A percentile compares a stretch with the other conserved stretches of the same genome.
Evolutionary conservation across 2,888 invertebrate species (phyloP).

Genomic region (Nomada lathburiana): DNA sequence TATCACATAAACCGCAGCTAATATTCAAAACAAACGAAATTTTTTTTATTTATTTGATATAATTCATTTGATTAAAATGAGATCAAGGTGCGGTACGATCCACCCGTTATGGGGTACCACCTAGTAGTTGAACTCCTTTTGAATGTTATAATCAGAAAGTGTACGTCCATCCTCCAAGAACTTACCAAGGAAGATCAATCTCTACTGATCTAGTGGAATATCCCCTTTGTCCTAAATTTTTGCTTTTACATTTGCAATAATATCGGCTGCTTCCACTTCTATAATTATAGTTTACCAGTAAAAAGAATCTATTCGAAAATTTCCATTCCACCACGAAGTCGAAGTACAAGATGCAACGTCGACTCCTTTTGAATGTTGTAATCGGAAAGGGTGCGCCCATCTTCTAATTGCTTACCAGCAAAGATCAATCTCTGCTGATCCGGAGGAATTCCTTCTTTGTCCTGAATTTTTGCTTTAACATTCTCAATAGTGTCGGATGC

Average conservation of each 20-base stretch:
- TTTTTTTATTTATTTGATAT: slow-evolving; percentile 14
- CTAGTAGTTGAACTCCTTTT: slow-evolving; percentile 56
- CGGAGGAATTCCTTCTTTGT: slow-evolving; percentile 88
- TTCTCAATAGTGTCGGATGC: slow-evolving; percentile 55
- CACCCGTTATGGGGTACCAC: slow-evolving; percentile 20
- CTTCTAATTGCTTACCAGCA: slow-evolving; percentile 97
- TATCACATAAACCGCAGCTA: slow-evolving; percentile 43
- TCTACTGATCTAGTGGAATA: slow-evolving; percentile 47
- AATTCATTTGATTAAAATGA: slow-evolving; percentile 18
- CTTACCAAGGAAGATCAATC: slow-evolving; percentile 55
- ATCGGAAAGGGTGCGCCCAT: slow-evolving; percentile 96
- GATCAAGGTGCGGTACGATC: slow-evolving; percentile 30
- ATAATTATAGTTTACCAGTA: slow-evolving; percentile 38
- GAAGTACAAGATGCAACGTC: slow-evolving; percentile 93
- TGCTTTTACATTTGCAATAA: slow-evolving; percentile 29
- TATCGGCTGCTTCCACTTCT: slow-evolving; percentile 45
- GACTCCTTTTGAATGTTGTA: slow-evolving; percentile 98
- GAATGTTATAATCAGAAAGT: slow-evolving; percentile 57
- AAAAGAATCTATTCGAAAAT: slow-evolving; percentile 41
- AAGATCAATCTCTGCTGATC: slow-evolving; percentile 96
- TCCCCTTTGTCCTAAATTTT: slow-evolving; percentile 45
- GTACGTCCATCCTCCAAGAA: slow-evolving; percentile 56
- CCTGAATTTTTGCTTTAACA: slow-evolving; percentile 53
- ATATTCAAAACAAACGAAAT: slow-evolving; percentile 50
- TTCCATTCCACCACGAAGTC: slow-evolving; percentile 92